phyloP scores from a whole-genome alignment of 2,797 vertebrate species.

The Zonotrichia albicollis region DNA sequence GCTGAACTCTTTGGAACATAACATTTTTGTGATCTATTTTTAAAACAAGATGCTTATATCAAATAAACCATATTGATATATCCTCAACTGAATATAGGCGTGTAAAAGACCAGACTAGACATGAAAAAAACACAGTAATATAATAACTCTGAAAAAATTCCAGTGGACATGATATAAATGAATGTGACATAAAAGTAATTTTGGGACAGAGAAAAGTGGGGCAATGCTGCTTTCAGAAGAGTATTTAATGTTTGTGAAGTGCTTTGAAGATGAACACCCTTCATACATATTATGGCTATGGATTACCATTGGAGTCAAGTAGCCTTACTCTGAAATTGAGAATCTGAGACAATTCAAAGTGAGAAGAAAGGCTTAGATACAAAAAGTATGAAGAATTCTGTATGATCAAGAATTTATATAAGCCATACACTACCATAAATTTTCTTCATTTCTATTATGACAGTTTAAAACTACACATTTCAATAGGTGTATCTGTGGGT shows the following conservation, averaged over 20 bases:
- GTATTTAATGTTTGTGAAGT: neutral
- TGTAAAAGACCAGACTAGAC: neutral
- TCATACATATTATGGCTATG: fast-evolving
- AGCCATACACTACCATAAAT: neutral
- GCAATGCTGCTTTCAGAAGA: neutral
- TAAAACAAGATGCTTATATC: neutral
- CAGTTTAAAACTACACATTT: neutral
- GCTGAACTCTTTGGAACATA: neutral
- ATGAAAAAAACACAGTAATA: slow-evolving; percentile 3
- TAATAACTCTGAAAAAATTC: slow-evolving; percentile 4
- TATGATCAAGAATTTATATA: neutral
- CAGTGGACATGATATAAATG: neutral
- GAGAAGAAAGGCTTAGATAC: neutral
- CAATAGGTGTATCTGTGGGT: neutral
- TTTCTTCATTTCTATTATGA: neutral
- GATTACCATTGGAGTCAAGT: neutral
- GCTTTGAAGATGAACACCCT: neutral
- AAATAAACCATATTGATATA: neutral
- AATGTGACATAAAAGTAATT: slow-evolving; percentile 27
- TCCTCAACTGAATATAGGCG: neutral
- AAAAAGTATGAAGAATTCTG: neutral
- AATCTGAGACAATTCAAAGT: neutral
- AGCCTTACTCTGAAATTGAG: neutral
- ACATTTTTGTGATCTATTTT: slow-evolving; percentile 28
- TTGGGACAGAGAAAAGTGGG: neutral